Evolutionary conservation across 2,113 vertebrate species (phyloP), one percentile per base, ranked within the genome.

Genomic region (Ondatra zibethicus): DNA sequence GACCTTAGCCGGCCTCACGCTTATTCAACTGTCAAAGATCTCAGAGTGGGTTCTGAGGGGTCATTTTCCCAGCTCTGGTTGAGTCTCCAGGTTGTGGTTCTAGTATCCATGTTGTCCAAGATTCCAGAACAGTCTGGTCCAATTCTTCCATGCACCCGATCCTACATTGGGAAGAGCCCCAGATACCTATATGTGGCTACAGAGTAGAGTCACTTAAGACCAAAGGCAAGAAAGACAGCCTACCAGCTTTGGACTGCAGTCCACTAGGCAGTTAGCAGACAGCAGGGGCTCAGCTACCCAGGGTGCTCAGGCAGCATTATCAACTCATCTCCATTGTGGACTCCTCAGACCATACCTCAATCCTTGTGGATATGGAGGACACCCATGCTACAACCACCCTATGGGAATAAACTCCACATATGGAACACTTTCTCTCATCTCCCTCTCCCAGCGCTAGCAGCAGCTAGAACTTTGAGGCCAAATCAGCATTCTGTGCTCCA

Each of bases 291-390:
- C 31, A 17, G 29, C 42, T 70, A 58, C 70, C 63, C 45, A 52
- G n/a, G 6, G 9, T 0, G 5, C 0, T 2, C 66, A 66, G 58
- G 17, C 6, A 2, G 14, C 7, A 14, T 33, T 80, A 75, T 3
- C 0, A 0, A 13, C 0, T 55, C 17, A 5, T 45, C 55, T 95
- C 50, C 11, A 21, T 58, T 1, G 0, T 1, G 14, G 7, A 58
- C 27, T 19, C 4, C 0, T n/a, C 5, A 8, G 39, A 17, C 14
- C 42, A 63, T 31, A 47, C 42, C 23, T 78, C 8, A 52, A 70
- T 91, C 42, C 63, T 36, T 21, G 3, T 31, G 25, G 85, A 50
- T 9, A 27, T 16, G 21, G 33, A 9, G 13, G 58, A 31, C n/a
- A 31, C 31, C 6, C n/a, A 4, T 16, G n/a, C n/a, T 17, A 0